phyloP scores from a whole-genome alignment of 2,888 invertebrate genomes.

The Argyresthia goedartella region DNA sequence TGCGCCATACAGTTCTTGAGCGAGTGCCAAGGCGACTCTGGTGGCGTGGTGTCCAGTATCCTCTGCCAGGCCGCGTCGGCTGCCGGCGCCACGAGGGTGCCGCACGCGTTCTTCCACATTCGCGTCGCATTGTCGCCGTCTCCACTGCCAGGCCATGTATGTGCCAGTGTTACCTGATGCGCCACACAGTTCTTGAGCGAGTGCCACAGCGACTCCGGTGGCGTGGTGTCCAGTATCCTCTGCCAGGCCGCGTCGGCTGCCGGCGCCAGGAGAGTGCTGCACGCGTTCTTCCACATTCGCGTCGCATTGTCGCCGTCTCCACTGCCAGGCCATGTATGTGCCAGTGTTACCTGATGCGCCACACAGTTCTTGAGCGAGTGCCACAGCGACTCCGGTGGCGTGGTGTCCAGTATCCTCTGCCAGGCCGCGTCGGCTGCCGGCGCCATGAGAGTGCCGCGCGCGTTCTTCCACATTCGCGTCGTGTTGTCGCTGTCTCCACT shows the following conservation, averaged over 20 bases:
- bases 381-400: conserved; percentile 45
- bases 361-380: conserved; percentile 55
- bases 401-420: conserved; percentile 33
- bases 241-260: conserved; percentile 42
- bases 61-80: conserved; percentile 42
- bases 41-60: conserved; percentile 34
- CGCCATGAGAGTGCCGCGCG: conserved; percentile 39
- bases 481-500: no score
- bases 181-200: conserved; percentile 53
- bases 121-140: conserved; percentile 22
- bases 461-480: conserved; percentile 47
- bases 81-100: conserved; percentile 33
- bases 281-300: conserved; percentile 51
- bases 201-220: conserved; percentile 48
- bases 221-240: conserved; percentile 33
- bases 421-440: conserved; percentile 41
- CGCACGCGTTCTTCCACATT: conserved; percentile 52
- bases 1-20: conserved; percentile 53
- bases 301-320: no score
- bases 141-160: no score
- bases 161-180: no score
- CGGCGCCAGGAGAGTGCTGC: conserved; percentile 37
- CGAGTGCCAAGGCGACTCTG: conserved; percentile 50
- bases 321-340: no score
- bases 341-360: conserved; percentile 59